These are phyloP conservation scores for Archilochus colubris DNA, from an alignment of 2,113 vertebrate genomes.

Conservation along the genomic window DNA sequence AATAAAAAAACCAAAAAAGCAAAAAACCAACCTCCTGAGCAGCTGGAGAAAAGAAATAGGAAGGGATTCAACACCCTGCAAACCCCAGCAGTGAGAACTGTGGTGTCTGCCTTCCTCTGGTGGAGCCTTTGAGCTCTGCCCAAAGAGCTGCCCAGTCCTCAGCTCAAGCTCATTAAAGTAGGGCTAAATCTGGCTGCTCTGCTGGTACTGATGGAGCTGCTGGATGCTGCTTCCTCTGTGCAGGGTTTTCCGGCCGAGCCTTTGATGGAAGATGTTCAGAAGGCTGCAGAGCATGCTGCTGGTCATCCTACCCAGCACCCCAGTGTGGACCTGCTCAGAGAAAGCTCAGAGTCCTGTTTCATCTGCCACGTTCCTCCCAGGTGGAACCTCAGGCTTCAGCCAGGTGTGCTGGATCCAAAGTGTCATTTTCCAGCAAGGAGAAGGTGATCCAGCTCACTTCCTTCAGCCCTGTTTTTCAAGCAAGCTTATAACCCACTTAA, in stretches of 20 bases:
- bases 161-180: background rate
- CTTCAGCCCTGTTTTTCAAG: background rate
- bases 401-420: accelerated
- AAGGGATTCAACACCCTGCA: background rate
- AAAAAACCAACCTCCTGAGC: background rate
- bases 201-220: background rate
- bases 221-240: background rate
- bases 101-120: background rate
- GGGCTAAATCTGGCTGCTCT: background rate
- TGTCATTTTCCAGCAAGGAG: background rate
- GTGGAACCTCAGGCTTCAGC: background rate
- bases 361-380: accelerated
- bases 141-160: background rate
- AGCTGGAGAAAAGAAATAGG: background rate
- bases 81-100: background rate
- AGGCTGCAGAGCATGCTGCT: background rate
- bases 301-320: no score
- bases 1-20: no score
- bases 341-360: background rate
- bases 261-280: accelerated
- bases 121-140: background rate
- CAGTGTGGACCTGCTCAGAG: background rate
- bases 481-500: slow-evolving; percentile 19
- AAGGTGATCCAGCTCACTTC: background rate
- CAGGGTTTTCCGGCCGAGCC: background rate